Evolutionary conservation across 1,140 invertebrate genomes (phyloP).

Genomic region (Drosophila kepulauana): DNA sequence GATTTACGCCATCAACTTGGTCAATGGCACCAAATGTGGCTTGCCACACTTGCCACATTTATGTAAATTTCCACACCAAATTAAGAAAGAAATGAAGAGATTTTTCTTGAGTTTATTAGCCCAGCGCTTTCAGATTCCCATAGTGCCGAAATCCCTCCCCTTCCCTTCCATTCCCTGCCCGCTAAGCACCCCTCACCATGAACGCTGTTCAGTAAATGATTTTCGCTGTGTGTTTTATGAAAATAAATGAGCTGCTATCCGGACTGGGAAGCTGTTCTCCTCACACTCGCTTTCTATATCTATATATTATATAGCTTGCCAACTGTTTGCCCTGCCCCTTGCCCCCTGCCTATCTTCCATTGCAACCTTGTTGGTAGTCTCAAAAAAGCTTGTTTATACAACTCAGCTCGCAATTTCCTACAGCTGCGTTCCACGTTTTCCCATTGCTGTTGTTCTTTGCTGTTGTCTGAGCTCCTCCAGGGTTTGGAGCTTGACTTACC

Average conservation of each 20-base stretch:
- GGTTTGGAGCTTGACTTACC: slow-evolving; percentile 19
- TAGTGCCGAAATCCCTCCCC: not conserved
- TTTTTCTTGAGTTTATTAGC: slow-evolving; percentile 79
- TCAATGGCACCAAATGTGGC: slow-evolving; percentile 10
- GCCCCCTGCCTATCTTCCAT: too few species aligned
- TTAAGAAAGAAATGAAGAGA: slow-evolving; percentile 72
- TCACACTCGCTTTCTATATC: not conserved
- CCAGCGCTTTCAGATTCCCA: slow-evolving; percentile 16
- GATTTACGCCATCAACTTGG: slow-evolving; percentile 48
- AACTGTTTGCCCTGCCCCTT: not conserved
- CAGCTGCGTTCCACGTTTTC: slow-evolving; percentile 41
- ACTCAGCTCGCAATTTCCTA: slow-evolving; percentile 53
- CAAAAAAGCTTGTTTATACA: slow-evolving; percentile 51
- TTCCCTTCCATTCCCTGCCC: not conserved
- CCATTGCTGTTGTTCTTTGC: slow-evolving; percentile 4
- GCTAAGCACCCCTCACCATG: not conserved
- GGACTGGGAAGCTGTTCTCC: not conserved
- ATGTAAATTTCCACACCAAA: slow-evolving; percentile 72
- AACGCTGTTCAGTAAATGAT: slow-evolving; percentile 38
- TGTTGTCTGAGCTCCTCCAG: slow-evolving; percentile 31
- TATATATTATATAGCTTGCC: slow-evolving; percentile 1
- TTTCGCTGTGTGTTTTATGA: slow-evolving; percentile 71
- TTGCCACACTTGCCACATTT: slow-evolving; percentile 57
- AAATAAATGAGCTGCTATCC: slow-evolving; percentile 74
- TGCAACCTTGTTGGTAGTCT: slow-evolving; percentile 10